Base-by-base conservation (phyloP, 2,888 invertebrate species). In the Philhelius pedissequus region DNA sequence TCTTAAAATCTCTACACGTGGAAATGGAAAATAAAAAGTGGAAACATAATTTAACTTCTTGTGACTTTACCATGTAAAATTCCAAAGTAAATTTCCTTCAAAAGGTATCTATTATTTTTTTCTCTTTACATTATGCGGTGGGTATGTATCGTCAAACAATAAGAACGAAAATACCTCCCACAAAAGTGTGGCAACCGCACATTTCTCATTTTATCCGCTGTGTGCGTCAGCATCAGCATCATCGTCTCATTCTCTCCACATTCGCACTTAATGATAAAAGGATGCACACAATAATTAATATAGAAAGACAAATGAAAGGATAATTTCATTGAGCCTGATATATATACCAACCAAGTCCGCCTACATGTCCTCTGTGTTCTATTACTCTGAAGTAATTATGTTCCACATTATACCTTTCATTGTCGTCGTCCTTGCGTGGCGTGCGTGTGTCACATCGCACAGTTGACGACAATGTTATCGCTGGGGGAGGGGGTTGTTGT, bases 221-320 rank as follows among this genome's bases (percentile, higher is more conserved):
- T 84, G 75, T 84, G 75, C 84, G 84, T 84, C 80, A 80, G 69
- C 74, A 64, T 75, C 74, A 70, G 35, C 83, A 79, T 83, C 75
- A 70, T 56, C 69, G 18, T 75, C 79, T 75, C 75, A 75, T 75
- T 66, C 52, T 54, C 52, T 52, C 40, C 25, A 35, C 74, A 54
- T 71, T 79, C 80, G 84, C 84, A 84, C 84, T 84, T 80, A 84
- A 75, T 76, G 71, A 48, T 84, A 80, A 80, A 84, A 80, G 84
- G 84, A 76, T 84, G 84, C 84, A 71, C 68, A 84, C 80, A 76
- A 80, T 84, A 84, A 84, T 84, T 84, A 84, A 84, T 84, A 80
- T 80, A 84, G 70, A 71, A 71, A 79, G 84, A 84, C 84, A 84
- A 84, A 80, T 84, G 84, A 84, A 76, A 84, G 84, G 84, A 84